Evolutionary conservation across 2,797 vertebrate species (phyloP), one percentile per base, ranked within the genome.

Genomic region (Acipenser oxyrinchus): DNA sequence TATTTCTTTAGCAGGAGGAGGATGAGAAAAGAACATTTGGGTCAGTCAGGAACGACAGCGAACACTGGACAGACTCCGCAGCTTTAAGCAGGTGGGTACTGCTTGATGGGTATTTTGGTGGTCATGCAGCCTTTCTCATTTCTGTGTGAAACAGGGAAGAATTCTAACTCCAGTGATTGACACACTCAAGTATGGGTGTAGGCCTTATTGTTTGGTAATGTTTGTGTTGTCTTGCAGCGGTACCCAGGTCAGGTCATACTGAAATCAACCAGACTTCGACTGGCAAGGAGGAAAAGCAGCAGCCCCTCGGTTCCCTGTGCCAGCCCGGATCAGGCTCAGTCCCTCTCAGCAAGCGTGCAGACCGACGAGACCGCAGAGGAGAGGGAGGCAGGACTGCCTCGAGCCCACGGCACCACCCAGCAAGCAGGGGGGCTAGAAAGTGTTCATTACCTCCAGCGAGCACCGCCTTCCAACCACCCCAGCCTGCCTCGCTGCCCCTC

Each of bases 191-290:
- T n/a, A n/a, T n/a, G n/a, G n/a, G n/a, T n/a, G n/a, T n/a, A n/a
- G n/a, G n/a, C n/a, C n/a, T 37, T 60, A n/a, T 60, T n/a, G n/a
- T n/a, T 8, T 7, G 78, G 51, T 3, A 12, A 18, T 62, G 49
- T 70, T 6, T 62, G 10, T 13, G 8, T 18, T 13, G 63, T 75
- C 61, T 74, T 66, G 61, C 13, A 99, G 95, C 92, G 91, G 9
- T 94, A 95, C 69, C 94, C 95, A 1, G 94, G 96, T 13, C 96
- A 99, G 83, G 92, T 97, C 75, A 92, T 94, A 60, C 88, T 98
- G 71, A 97, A 95, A 82, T 96, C 95, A 73, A 91, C 92, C 62
- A 88, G 95, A 51, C 76, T 94, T 68, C 90, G 89, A 0, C 78
- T 91, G 75, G 81, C 84, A 48, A 84, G 88, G 78, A 92, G 88